Evolutionary conservation across 2,888 invertebrate species (phyloP).

Genomic region (Drosophila tanythrix): DNA sequence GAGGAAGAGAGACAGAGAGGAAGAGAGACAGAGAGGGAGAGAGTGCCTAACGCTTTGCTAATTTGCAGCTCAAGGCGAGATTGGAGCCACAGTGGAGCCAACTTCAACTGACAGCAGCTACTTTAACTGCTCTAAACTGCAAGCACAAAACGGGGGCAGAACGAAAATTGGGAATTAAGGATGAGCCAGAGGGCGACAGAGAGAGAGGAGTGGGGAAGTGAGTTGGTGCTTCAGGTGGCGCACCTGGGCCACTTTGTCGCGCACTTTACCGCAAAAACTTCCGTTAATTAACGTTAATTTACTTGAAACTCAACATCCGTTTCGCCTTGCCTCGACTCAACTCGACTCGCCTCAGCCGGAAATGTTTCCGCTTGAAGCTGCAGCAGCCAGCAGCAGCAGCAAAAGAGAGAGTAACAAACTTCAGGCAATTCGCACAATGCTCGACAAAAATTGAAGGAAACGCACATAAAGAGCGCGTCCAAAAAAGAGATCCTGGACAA

Average conservation of each 20-base stretch:
- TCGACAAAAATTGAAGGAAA: conserved; percentile 40
- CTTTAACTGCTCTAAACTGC: conserved; percentile 39
- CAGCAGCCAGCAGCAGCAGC: conserved; percentile 22
- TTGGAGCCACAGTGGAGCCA: conserved; percentile 13
- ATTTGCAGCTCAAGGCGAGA: conserved; percentile 36
- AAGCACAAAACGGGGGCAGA: conserved; percentile 1
- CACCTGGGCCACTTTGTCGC: conserved; percentile 57
- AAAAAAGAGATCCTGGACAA: conserved; percentile 29
- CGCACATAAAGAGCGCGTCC: conserved; percentile 11
- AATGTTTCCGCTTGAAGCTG: conserved; percentile 60
- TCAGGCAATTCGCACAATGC: conserved; percentile 35
- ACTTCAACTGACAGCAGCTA: conserved; percentile 52
- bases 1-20: not conserved
- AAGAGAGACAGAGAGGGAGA: not conserved
- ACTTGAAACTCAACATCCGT: conserved; percentile 74
- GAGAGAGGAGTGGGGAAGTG: conserved; percentile 8
- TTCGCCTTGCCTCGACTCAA: not conserved
- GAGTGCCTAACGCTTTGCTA: conserved; percentile 36
- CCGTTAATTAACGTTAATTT: conserved; percentile 81
- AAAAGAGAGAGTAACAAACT: conserved; percentile 27
- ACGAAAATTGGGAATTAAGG: not conserved
- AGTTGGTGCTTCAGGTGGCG: conserved; percentile 40
- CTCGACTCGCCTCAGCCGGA: conserved; percentile 44
- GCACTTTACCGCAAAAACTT: conserved; percentile 67
- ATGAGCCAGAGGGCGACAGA: not conserved